Evolutionary conservation across 2,888 invertebrate species (phyloP).

Genomic region (Tupiocoris notatus): DNA sequence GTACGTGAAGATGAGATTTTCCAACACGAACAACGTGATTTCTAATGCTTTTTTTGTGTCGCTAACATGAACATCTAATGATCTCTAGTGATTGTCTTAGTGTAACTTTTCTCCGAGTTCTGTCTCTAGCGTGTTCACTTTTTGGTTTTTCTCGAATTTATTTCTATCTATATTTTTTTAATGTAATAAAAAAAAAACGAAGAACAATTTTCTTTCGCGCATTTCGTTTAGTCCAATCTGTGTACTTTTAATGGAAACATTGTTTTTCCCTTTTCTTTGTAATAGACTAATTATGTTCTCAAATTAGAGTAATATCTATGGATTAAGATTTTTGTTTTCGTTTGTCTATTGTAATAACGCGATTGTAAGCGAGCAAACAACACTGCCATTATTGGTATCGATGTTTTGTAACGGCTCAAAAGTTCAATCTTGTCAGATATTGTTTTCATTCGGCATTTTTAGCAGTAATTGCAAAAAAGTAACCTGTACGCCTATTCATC

Average conservation of each 20-base stretch:
- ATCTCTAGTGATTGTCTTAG: constrained; percentile 42
- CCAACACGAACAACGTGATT: background rate
- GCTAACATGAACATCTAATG: constrained; percentile 37
- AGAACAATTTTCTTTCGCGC: background rate
- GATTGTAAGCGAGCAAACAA: background rate
- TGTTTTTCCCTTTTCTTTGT: background rate
- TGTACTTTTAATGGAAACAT: background rate
- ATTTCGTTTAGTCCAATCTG: constrained; percentile 11
- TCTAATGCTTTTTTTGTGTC: constrained; percentile 4
- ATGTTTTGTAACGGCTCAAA: constrained; percentile 6
- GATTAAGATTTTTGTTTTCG: constrained; percentile 4
- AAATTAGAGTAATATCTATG: constrained; percentile 1
- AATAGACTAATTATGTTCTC: background rate
- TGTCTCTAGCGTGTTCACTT: background rate
- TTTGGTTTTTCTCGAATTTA: background rate
- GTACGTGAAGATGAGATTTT: background rate
- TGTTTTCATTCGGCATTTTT: background rate
- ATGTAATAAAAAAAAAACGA: background rate
- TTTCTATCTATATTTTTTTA: constrained; percentile 17
- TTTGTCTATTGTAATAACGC: background rate
- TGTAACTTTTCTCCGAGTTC: constrained; percentile 36
- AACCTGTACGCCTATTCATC: no score
- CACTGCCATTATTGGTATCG: background rate
- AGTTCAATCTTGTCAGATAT: background rate
- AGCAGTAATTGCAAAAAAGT: no score